A percentile compares a stretch with the other conserved stretches of the same genome.
phyloP scores from a whole-genome alignment of 2,888 invertebrate genomes.

The Tineola bisselliella region DNA sequence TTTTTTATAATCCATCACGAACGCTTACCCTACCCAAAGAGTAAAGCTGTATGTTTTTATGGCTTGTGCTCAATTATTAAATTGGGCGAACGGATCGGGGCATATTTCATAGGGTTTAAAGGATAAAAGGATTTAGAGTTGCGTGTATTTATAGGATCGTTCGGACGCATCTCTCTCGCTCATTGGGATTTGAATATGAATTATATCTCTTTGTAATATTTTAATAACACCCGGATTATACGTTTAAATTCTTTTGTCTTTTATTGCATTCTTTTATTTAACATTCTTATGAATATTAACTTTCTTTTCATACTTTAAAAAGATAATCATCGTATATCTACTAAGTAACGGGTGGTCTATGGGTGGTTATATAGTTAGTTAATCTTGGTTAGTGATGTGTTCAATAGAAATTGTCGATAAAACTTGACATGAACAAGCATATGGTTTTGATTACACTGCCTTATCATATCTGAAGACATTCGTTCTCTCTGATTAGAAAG shows the following conservation, averaged over 20 bases:
- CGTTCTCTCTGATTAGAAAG: slow-evolving; percentile 8
- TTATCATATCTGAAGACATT: slow-evolving; percentile 2
- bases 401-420: slow-evolving; percentile 3
- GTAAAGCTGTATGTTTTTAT: slow-evolving; percentile 15
- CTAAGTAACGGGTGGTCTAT: background rate
- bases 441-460: background rate
- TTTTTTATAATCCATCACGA: slow-evolving; percentile 9
- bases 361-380: background rate
- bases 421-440: background rate
- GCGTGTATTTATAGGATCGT: slow-evolving; percentile 2
- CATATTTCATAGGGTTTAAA: slow-evolving; percentile 21
- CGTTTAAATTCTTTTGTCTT: background rate
- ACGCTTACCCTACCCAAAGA: background rate
- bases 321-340: background rate
- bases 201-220: background rate
- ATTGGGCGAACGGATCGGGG: slow-evolving; percentile 18
- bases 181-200: background rate
- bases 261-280: background rate
- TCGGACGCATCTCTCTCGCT: background rate
- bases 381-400: background rate
- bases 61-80: slow-evolving; percentile 21
- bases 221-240: background rate
- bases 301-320: background rate
- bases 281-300: background rate
- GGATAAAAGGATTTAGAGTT: slow-evolving; percentile 22